Evolutionary conservation across 2,888 invertebrate species (phyloP), one percentile per base, ranked within the genome.

Genomic region (Himalopsyche tibetana): DNA sequence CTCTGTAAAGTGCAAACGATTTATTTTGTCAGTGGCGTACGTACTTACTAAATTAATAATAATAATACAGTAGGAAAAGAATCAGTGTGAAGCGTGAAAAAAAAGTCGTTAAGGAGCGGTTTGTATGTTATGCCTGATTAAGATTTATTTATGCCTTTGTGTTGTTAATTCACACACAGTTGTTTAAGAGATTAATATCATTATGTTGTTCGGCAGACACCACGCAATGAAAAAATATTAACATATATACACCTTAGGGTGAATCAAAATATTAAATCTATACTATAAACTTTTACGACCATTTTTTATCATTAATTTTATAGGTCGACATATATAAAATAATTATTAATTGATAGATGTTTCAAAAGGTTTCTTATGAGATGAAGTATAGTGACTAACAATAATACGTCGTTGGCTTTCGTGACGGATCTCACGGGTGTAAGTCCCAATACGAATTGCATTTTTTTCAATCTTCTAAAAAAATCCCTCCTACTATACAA

Each of bases 101-200:
- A 38, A 74, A 74, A 74, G 36, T 38, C 36, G 12, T 74, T 38
- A 74, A 74, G 74, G 74, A 36, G 74, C 38, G 36, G 74, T 74
- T 36, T 36, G 36, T 38, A 36, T 74, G 74, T 63, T 63, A 63
- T 9, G 63, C 38, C 74, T 74, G 36, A 74, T 74, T 74, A 74
- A 74, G 74, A 74, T 74, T 74, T 74, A 74, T 74, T 74, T 74
- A 74, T 74, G 74, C 74, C 74, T 74, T 74, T 74, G 74, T 74
- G 38, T 74, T 74, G 74, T 74, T 74, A 74, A 74, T 74, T 74
- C 36, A 74, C 74, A 74, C 74, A 74, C 74, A 28, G 74, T 74
- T 74, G 74, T 74, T 74, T 36, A 74, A 74, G 15, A 74, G 36
- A 36, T 74, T 74, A 74, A 74, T 74, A 74, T 74, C 28, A 36